Evolutionary conservation across 2,888 invertebrate genomes (phyloP).

Genomic region (Furcula furcula): DNA sequence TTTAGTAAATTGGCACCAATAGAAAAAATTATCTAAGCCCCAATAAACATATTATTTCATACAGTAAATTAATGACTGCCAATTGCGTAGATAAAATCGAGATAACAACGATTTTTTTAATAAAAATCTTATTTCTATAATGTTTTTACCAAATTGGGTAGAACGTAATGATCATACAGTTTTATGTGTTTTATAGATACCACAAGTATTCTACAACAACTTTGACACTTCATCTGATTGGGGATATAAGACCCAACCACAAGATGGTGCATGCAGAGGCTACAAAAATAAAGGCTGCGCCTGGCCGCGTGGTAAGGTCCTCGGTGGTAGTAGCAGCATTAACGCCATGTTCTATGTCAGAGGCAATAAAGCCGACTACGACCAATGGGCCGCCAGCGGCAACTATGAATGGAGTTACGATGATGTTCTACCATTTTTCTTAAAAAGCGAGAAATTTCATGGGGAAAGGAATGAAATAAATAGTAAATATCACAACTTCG

Average conservation of each 20-base stretch:
- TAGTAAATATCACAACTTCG: conserved; percentile 50
- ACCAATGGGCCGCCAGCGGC: conserved; percentile 78
- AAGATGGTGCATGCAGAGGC: conserved; percentile 60
- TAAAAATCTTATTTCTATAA: too few relatives aligned
- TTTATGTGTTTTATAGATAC: conserved; percentile 29
- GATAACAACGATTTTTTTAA: too few relatives aligned
- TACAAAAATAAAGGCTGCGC: conserved; percentile 56
- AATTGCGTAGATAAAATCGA: too few relatives aligned
- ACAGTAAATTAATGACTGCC: too few relatives aligned
- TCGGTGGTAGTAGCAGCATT: conserved; percentile 82
- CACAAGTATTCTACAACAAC: conserved; percentile 49
- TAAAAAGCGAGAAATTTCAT: conserved; percentile 71
- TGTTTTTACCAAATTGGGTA: too few relatives aligned
- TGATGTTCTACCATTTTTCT: conserved; percentile 72
- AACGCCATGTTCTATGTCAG: conserved; percentile 83
- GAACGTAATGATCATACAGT: too few relatives aligned
- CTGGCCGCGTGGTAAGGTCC: conserved; percentile 84
- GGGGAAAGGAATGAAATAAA: conserved; percentile 26
- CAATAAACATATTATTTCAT: too few relatives aligned
- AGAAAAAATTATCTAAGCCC: too few relatives aligned
- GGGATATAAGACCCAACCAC: conserved; percentile 77
- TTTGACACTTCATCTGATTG: conserved; percentile 70
- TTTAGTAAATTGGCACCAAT: too few relatives aligned
- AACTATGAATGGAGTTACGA: conserved; percentile 82
- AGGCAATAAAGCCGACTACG: conserved; percentile 76